These are phyloP conservation scores for Aricia artaxerxes DNA, from an alignment of 2,888 invertebrate species.

Conservation along the genomic window DNA sequence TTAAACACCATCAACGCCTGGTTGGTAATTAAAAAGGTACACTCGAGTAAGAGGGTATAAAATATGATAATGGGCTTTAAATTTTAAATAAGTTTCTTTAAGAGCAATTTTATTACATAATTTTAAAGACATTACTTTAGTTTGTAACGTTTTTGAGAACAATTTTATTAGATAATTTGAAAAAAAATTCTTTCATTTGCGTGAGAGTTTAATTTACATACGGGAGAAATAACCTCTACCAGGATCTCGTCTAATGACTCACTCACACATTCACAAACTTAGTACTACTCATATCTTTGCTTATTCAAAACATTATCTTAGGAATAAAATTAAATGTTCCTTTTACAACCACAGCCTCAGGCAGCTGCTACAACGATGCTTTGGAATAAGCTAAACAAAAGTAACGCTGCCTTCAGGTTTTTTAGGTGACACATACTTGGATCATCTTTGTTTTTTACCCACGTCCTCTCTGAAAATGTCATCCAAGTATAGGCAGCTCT, in stretches of 20 bases:
- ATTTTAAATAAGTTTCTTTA: neutral
- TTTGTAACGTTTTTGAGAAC: neutral
- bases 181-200: neutral
- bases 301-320: too few relatives aligned
- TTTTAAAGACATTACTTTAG: neutral
- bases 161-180: neutral
- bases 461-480: too few relatives aligned
- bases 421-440: too few relatives aligned
- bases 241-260: neutral
- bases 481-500: too few relatives aligned
- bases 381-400: too few relatives aligned
- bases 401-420: too few relatives aligned
- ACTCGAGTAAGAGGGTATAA: neutral
- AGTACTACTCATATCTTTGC: too few relatives aligned
- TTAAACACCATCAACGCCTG: neutral
- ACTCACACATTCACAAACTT: neutral
- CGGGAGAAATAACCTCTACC: neutral
- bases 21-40: neutral
- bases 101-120: neutral
- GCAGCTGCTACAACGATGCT: too few relatives aligned
- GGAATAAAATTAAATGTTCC: too few relatives aligned
- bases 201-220: conserved; percentile 5
- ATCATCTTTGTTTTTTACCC: too few relatives aligned
- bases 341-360: too few relatives aligned
- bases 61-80: neutral